A percentile compares a stretch with the other conserved stretches of the same genome.
These are phyloP conservation scores for Stigmatopora argus DNA, from an alignment of 2,113 vertebrate genomes.

Conservation along the genomic window DNA sequence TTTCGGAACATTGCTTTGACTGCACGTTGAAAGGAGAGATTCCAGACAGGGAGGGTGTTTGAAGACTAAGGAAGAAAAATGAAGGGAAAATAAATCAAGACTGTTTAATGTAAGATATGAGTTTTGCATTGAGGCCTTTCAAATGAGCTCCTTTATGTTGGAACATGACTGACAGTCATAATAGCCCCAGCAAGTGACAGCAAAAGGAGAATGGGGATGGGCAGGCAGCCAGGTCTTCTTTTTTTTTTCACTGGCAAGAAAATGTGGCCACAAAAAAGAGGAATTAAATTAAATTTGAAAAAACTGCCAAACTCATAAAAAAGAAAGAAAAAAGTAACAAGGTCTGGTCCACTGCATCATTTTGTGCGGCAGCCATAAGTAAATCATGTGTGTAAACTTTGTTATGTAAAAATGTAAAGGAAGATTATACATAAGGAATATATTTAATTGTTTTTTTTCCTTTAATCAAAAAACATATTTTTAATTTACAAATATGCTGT, in stretches of 20 bases:
- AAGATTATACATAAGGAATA: no score
- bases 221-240: conserved; percentile 68
- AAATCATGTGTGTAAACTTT: no score
- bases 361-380: no score
- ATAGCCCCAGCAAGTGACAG: conserved; percentile 68
- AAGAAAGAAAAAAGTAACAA: conserved; percentile 62
- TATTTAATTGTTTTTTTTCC: no score
- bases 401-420: no score
- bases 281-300: no score
- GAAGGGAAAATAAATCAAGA: conserved; percentile 69
- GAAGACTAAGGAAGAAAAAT: conserved; percentile 43
- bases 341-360: neutral
- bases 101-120: conserved; percentile 74
- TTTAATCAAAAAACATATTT: no score
- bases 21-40: conserved; percentile 60
- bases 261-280: conserved; percentile 44
- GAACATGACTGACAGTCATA: conserved; percentile 78
- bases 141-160: conserved; percentile 71
- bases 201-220: conserved; percentile 68
- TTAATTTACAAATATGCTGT: no score
- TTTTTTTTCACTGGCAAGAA: conserved; percentile 43
- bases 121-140: conserved; percentile 74
- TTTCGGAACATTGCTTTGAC: conserved; percentile 54
- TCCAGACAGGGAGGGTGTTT: conserved; percentile 35
- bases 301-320: conserved; percentile 73